Base-by-base conservation (phyloP, 64 coral and sea anemone species). In the Stylophora pistillata region DNA sequence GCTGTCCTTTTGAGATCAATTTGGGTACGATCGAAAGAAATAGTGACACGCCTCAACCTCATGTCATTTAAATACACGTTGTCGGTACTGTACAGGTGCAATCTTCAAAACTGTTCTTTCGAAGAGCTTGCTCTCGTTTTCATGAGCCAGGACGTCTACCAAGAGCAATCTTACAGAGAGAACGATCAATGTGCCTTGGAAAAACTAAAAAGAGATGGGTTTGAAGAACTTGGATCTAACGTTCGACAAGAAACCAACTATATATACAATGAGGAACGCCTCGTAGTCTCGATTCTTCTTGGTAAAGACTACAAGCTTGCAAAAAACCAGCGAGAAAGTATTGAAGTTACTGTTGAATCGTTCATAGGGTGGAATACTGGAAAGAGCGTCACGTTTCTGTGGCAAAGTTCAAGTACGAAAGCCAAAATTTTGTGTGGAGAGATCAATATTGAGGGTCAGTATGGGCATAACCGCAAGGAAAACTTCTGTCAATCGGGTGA, bases 311-410 rank as follows among this genome's bases (percentile, higher is more conserved):
- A 85, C 66, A 86, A 91, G n/a, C 58, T 53, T 9, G 30, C 68
- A 18, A 25, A 56, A 30, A 59, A 53, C 41, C 23, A 1, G 47
- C 11, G 25, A 75, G 13, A 0, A 13, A 23, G 26, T 14, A 30
- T 16, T 10, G 59, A 5, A 13, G 20, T 90, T 13, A 25, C 17
- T 10, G 89, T 91, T 5, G 89, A 91, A 0, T 76, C 89, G 2
- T 52, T 30, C 18, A 21, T 85, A 5, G 86, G 89, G 89, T 82
- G 89, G 34, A 91, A 55, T 73, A 91, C 81, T 2, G 89, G 89
- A n/a, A 34, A 91, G 0, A 56, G 53, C 10, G 5, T 91, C 3
- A 86, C 85, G 80, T 74, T 86, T 15, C 57, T 30, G 32, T 59
- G 86, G 21, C 80, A 86, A n/a, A 26, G 58, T 25, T 60, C 57